Percentiles rank a stretch among this genome's conserved stretches.
phyloP scores from a whole-genome alignment of 1,140 invertebrate species.

The Himalopsyche phryganea region DNA sequence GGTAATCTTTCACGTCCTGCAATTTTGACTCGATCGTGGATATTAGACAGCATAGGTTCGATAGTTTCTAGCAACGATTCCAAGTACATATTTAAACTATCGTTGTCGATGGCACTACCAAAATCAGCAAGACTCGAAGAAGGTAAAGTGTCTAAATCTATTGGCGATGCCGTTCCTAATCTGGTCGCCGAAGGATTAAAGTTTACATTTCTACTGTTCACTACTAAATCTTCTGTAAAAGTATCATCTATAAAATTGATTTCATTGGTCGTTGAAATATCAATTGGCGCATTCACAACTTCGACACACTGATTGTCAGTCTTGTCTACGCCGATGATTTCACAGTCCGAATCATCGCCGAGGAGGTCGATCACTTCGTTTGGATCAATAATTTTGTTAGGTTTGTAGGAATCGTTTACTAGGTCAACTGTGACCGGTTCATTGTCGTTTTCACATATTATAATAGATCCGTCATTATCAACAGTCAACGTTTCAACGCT shows the following conservation, averaged over 20 bases:
- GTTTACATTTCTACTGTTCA: neutral
- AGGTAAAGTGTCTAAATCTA: no score
- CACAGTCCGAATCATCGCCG: constrained; percentile 1
- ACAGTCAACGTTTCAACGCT: no score
- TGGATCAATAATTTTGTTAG: neutral
- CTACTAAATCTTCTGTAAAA: neutral
- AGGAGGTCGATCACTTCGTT: neutral
- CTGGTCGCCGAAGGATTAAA: neutral
- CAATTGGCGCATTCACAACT: neutral
- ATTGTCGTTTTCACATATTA: neutral
- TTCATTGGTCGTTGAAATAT: neutral
- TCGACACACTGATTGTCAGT: neutral
- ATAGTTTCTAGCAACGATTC: no score
- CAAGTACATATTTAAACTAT: no score
- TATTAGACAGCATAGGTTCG: no score
- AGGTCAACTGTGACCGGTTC: neutral
- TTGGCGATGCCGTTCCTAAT: neutral
- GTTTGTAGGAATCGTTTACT: neutral
- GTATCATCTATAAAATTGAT: neutral
- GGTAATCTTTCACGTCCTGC: no score
- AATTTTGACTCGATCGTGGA: no score
- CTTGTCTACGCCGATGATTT: neutral
- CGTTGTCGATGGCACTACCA: no score
- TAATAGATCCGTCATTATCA: neutral
- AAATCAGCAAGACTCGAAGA: no score